phyloP scores from a whole-genome alignment of 2,888 invertebrate genomes.

The Entomobrya proxima region DNA sequence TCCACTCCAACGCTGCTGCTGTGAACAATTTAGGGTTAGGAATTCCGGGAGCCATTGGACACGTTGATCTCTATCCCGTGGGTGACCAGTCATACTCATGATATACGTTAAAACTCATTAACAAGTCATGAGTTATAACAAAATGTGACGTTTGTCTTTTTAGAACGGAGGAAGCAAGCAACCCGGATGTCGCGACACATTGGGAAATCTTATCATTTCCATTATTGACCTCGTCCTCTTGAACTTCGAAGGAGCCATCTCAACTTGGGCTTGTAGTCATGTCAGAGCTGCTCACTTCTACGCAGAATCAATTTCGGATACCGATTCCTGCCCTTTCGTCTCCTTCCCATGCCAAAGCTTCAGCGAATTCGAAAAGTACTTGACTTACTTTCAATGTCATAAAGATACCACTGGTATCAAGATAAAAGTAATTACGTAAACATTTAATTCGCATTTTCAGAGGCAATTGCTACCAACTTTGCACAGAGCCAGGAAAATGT shows the following conservation, averaged over 20 bases:
- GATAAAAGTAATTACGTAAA: background rate
- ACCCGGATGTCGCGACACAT: constrained; percentile 77
- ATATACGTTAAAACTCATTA: background rate
- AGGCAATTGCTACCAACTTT: constrained; percentile 70
- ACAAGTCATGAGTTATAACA: background rate
- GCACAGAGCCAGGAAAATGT: constrained; percentile 66
- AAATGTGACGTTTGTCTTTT: background rate
- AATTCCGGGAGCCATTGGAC: constrained; percentile 75
- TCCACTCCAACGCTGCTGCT: constrained; percentile 81
- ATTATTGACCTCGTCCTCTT: constrained; percentile 72
- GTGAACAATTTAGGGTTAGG: constrained; percentile 71
- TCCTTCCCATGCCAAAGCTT: constrained; percentile 77
- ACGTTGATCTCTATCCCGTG: constrained; percentile 77
- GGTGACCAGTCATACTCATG: background rate
- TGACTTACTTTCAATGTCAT: background rate
- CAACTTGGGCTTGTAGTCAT: constrained; percentile 75
- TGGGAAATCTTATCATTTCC: constrained; percentile 71
- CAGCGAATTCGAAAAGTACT: constrained; percentile 76
- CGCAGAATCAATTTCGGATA: constrained; percentile 74
- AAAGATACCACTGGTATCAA: background rate
- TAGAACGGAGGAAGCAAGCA: constrained; percentile 74
- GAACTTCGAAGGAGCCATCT: constrained; percentile 71
- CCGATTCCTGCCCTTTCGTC: constrained; percentile 77
- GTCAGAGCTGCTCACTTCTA: constrained; percentile 73
- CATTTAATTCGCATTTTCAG: constrained; percentile 37